Percentiles rank a stretch among this genome's conserved stretches.
phyloP scores from a whole-genome alignment of 2,888 invertebrate species.

The Lithophane socia region DNA sequence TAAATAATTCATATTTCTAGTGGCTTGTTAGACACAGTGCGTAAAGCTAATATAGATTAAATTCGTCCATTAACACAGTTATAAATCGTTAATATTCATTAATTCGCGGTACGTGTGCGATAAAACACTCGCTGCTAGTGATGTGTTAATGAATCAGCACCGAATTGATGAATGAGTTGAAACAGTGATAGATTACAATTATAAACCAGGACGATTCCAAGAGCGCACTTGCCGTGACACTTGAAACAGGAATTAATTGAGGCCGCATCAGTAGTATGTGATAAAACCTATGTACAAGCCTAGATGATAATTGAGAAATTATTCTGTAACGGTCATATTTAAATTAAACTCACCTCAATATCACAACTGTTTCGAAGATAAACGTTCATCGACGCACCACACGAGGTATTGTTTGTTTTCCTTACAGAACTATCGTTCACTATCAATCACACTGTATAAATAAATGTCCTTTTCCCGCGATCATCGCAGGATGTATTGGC shows the following conservation, averaged over 20 bases:
- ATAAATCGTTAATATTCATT: conserved; percentile 55
- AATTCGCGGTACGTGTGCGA: conserved; percentile 20
- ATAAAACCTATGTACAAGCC: conserved; percentile 45
- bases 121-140: conserved; percentile 39
- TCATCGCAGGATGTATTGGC: conserved; percentile 78
- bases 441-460: conserved; percentile 77
- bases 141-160: conserved; percentile 44
- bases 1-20: conserved; percentile 55
- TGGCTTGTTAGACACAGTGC: conserved; percentile 18
- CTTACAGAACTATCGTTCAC: conserved; percentile 72
- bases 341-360: conserved; percentile 76
- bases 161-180: conserved; percentile 32
- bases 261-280: conserved; percentile 63
- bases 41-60: conserved; percentile 31
- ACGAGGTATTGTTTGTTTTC: conserved; percentile 70
- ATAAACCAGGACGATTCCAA: conserved; percentile 63
- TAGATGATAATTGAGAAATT: conserved; percentile 47
- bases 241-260: conserved; percentile 68
- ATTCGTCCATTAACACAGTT: conserved; percentile 40
- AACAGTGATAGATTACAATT: conserved; percentile 53
- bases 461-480: conserved; percentile 76
- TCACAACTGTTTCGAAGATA: conserved; percentile 69
- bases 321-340: conserved; percentile 46
- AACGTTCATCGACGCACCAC: conserved; percentile 70
- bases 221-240: conserved; percentile 58